Percentiles rank a stretch among this genome's conserved stretches.
These are phyloP conservation scores for Ctenoplectra terminalis DNA, from an alignment of 1,140 invertebrate species.

Conservation along the genomic window DNA sequence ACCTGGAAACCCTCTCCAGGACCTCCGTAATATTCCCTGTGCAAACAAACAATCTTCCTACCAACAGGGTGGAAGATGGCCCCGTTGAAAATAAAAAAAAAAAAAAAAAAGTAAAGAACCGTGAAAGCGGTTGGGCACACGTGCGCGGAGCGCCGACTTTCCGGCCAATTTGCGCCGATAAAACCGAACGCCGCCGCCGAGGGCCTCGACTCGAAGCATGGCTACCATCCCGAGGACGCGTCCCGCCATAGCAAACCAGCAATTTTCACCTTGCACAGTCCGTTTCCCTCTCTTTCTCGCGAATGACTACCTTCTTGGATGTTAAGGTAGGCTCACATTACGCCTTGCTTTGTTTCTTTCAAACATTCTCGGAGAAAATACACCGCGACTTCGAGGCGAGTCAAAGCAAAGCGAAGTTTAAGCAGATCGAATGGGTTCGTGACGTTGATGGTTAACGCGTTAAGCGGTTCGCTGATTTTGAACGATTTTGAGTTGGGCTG, in stretches of 20 bases:
- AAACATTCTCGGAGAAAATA: no score
- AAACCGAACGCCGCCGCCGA: conserved; percentile 61
- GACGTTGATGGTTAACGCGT: no score
- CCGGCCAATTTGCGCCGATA: conserved; percentile 73
- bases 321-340: no score
- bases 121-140: conserved; percentile 40
- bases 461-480: no score
- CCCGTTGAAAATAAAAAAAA: neutral
- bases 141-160: conserved; percentile 59
- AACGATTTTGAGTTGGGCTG: no score
- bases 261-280: conserved; percentile 73
- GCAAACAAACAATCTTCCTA: conserved; percentile 7
- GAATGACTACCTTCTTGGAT: no score
- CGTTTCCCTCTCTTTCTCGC: neutral
- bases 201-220: neutral
- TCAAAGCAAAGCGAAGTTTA: no score
- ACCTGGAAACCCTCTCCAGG: neutral
- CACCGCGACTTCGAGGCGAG: no score
- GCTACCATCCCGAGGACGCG: conserved; percentile 5
- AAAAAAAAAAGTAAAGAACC: neutral
- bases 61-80: neutral
- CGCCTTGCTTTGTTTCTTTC: no score
- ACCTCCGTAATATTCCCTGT: neutral
- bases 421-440: no score
- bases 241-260: conserved; percentile 59